Evolutionary conservation across 2,797 vertebrate species (phyloP), one percentile per base, ranked within the genome.

Genomic region (Lacerta viridis): DNA sequence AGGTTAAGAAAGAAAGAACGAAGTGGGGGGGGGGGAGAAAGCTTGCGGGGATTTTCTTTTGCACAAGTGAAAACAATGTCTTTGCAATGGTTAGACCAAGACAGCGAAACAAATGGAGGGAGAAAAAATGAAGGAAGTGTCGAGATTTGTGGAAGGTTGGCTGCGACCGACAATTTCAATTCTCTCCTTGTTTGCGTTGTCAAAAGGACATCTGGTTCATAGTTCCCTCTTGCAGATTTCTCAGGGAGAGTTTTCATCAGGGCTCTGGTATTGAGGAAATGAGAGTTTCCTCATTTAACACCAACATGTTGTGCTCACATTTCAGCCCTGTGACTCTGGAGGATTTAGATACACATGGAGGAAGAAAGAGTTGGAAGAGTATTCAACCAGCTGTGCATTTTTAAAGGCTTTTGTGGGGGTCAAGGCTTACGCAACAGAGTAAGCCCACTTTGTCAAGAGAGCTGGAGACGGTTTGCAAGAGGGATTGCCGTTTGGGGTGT

Each of bases 121-220:
- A 29, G 43, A 8, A 29, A 20, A 20, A 74, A 59, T 4, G 15
- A 64, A 39, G 81, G 82, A 72, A 64, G 39, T 15, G 76, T 29
- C 18, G 25, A 41, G 36, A 17, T 59, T 5, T 17, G 11, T 36
- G 7, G 33, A 79, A 18, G 4, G 4, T 46, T 69, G 36, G 64
- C 64, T 41, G 33, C 18, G 1, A 11, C 10, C 50, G 7, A 3
- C 1, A 4, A 5, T 29, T 36, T 80, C 2, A 1, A 5, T 43
- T 66, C 8, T 29, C 23, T 20, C 55, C 36, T 41, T 46, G 1
- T 79, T 64, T n/a, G 7, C 20, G 88, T 33, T 33, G 50, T 68
- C 68, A 55, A 81, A 55, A n/a, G 1, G 77, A 85, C 69, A 81
- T 85, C 78, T 85, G 83, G 83, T 66, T 75, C 59, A 7, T n/a